phyloP scores from a whole-genome alignment of 2,888 invertebrate genomes.

The Pheosia tremula region DNA sequence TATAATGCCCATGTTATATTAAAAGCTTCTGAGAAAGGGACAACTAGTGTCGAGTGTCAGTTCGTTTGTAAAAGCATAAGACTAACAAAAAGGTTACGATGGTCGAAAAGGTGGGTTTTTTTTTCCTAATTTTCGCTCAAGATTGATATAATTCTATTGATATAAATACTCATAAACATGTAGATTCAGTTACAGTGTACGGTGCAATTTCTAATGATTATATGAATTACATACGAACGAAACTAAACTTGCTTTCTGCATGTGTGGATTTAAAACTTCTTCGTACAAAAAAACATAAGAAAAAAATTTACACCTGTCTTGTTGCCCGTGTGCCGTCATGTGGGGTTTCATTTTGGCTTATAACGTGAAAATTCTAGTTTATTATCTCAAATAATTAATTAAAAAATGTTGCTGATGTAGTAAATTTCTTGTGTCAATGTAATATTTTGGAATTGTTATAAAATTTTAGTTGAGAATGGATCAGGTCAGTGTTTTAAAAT shows the following conservation, averaged over 20 bases:
- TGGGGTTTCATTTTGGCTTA: conserved; percentile 41
- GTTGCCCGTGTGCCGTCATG: conserved; percentile 24
- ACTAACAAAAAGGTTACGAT: conserved; percentile 44
- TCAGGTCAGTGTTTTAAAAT: conserved; percentile 15
- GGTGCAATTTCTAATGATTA: too few species aligned
- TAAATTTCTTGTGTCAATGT: conserved; percentile 28
- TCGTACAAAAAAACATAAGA: conserved; percentile 1
- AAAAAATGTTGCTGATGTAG: conserved; percentile 26
- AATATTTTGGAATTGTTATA: conserved; percentile 6
- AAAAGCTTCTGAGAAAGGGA: conserved; percentile 6
- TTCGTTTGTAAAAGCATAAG: conserved; percentile 25
- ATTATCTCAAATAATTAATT: conserved; percentile 24
- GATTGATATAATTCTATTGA: neutral
- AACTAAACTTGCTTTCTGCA: too few species aligned
- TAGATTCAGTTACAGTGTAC: too few species aligned
- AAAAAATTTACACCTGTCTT: conserved; percentile 44
- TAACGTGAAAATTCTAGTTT: conserved; percentile 39
- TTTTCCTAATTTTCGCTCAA: conserved; percentile 12
- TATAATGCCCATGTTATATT: conserved; percentile 26
- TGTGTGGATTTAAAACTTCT: neutral
- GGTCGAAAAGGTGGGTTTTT: conserved; percentile 62
- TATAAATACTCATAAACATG: neutral
- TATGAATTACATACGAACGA: too few species aligned
- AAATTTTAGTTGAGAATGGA: neutral
- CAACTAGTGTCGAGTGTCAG: conserved; percentile 23